phyloP scores from a whole-genome alignment of 2,888 invertebrate genomes.

The Lissonota sp. region DNA sequence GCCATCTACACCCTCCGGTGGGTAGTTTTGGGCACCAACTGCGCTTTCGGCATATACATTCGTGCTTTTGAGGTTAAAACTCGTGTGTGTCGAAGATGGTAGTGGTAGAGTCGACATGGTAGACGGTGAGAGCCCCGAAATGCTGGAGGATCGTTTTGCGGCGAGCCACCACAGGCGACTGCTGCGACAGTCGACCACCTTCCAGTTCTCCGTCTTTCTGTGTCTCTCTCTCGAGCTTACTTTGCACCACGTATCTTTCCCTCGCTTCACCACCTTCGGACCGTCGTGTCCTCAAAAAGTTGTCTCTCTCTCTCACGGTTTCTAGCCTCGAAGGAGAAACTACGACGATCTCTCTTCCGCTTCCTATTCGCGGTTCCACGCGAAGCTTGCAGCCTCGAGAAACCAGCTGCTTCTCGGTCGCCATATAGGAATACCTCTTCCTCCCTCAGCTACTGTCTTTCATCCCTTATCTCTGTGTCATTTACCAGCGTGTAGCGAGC shows the following conservation, averaged over 20 bases:
- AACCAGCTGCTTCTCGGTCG: constrained; percentile 40
- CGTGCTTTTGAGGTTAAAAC: constrained; percentile 40
- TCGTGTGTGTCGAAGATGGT: constrained; percentile 27
- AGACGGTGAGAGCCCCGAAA: constrained; percentile 49
- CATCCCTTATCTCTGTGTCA: constrained; percentile 43
- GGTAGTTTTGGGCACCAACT: constrained; percentile 46
- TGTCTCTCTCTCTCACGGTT: background rate
- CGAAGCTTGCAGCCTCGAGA: constrained; percentile 53
- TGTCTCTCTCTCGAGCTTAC: constrained; percentile 54
- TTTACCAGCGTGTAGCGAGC: background rate
- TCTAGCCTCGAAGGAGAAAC: constrained; percentile 33
- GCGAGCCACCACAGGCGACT: constrained; percentile 79
- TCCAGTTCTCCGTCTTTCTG: constrained; percentile 54
- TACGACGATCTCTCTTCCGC: constrained; percentile 48
- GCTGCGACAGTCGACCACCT: constrained; percentile 76
- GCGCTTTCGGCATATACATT: constrained; percentile 39
- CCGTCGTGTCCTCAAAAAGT: constrained; percentile 44
- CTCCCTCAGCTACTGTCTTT: constrained; percentile 15
- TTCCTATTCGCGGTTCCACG: constrained; percentile 64
- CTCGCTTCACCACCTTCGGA: constrained; percentile 65
- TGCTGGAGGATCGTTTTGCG: constrained; percentile 72
- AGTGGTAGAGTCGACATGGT: constrained; percentile 18
- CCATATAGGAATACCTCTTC: constrained; percentile 29
- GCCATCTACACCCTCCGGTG: constrained; percentile 28
- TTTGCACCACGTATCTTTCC: constrained; percentile 62